These are phyloP conservation scores for Ctenicera cuprea DNA, from an alignment of 2,888 invertebrate species.

Conservation along the genomic window DNA sequence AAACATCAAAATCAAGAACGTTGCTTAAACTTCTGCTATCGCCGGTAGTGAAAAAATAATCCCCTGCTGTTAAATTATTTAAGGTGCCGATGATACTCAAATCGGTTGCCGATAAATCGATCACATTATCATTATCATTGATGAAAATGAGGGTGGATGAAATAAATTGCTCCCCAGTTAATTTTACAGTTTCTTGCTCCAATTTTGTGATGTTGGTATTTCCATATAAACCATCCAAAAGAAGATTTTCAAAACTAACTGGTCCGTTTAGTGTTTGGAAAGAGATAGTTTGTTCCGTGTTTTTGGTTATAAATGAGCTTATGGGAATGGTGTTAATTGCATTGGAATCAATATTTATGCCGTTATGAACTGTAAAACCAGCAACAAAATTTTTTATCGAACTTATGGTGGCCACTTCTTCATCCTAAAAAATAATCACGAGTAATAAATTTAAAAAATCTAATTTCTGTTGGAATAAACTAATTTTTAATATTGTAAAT, in stretches of 20 bases:
- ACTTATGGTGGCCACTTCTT: constrained; percentile 67
- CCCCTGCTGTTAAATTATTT: constrained; percentile 67
- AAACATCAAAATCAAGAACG: constrained; percentile 60
- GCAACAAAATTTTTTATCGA: constrained; percentile 73
- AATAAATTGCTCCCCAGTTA: constrained; percentile 69
- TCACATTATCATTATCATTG: constrained; percentile 56
- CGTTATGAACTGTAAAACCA: constrained; percentile 68
- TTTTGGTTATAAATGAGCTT: constrained; percentile 72
- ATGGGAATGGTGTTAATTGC: constrained; percentile 72
- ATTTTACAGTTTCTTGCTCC: constrained; percentile 69
- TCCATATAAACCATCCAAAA: constrained; percentile 70
- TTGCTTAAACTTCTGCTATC: constrained; percentile 52
- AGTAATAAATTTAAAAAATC: neutral
- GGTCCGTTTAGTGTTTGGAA: constrained; percentile 69
- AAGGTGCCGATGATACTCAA: constrained; percentile 68
- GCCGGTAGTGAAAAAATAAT: constrained; percentile 62
- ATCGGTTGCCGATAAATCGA: constrained; percentile 62
- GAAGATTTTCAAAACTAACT: constrained; percentile 72
- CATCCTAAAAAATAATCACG: constrained; percentile 55
- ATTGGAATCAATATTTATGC: constrained; percentile 70
- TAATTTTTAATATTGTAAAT: no score
- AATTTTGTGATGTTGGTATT: constrained; percentile 71
- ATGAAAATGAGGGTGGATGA: constrained; percentile 69
- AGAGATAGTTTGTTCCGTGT: constrained; percentile 73
- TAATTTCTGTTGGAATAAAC: no score